Evolutionary conservation across 2,888 invertebrate species (phyloP).

Genomic region (Bombyx huttoni): DNA sequence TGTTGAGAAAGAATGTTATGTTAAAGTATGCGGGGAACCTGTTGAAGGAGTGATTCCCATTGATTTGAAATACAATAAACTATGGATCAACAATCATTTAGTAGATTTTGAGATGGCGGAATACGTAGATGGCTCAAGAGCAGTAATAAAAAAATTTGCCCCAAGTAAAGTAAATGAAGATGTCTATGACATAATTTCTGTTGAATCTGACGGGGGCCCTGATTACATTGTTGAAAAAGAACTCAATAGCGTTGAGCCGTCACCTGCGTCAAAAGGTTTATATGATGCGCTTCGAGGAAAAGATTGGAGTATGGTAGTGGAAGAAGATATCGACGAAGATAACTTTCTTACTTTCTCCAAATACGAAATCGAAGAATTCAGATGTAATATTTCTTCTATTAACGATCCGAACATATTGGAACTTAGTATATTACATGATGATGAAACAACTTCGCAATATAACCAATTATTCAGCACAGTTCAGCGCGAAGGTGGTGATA

Average conservation of each 20-base stretch:
- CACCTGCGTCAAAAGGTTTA: conserved; percentile 22
- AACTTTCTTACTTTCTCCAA: conserved; percentile 27
- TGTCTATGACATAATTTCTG: conserved; percentile 8
- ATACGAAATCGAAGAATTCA: conserved; percentile 25
- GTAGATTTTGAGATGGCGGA: conserved; percentile 55
- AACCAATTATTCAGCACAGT: conserved; percentile 61
- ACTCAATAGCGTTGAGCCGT: conserved; percentile 11
- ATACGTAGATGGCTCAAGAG: conserved; percentile 42
- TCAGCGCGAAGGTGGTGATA: conserved; percentile 43
- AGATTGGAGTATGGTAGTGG: conserved; percentile 43
- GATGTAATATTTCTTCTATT: conserved; percentile 40
- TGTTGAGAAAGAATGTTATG: conserved; percentile 69
- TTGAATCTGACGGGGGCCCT: conserved; percentile 34
- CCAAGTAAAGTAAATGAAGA: conserved; percentile 9
- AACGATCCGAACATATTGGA: conserved; percentile 35
- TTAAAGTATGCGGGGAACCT: conserved; percentile 51
- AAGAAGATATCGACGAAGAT: conserved; percentile 26
- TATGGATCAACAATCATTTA: conserved; percentile 59
- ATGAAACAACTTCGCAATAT: conserved; percentile 52
- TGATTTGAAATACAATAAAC: conserved; percentile 42
- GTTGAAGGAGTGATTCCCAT: conserved; percentile 37
- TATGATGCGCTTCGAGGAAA: conserved; percentile 24
- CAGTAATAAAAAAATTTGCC: conserved; percentile 29
- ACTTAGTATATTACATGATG: conserved; percentile 41
- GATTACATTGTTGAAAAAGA: conserved; percentile 44